phyloP scores from a whole-genome alignment of 2,888 invertebrate species.

The Rhogogaster chlorosoma region DNA sequence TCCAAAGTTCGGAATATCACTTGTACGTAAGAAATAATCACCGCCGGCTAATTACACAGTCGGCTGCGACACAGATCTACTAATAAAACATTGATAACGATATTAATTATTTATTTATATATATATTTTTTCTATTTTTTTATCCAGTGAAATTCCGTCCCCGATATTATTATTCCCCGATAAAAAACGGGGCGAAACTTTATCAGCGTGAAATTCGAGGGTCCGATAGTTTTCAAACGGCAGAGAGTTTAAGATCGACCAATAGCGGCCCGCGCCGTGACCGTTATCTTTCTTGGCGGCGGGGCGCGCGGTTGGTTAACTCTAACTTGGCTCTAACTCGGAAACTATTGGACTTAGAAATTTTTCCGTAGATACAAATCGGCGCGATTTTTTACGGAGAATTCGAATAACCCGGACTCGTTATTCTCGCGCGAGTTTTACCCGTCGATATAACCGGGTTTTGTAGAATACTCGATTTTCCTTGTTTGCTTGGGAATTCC shows the following conservation, averaged over 20 bases:
- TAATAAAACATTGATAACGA: background rate
- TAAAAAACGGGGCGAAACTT: background rate
- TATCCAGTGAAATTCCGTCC: background rate
- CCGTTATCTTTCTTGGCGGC: background rate
- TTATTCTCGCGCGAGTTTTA: background rate
- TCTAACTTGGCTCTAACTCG: background rate
- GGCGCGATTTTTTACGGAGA: background rate
- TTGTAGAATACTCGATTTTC: background rate
- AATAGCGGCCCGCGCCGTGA: background rate
- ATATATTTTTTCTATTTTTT: conserved; percentile 30
- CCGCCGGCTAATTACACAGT: background rate
- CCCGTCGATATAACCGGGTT: background rate
- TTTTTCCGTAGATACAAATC: background rate
- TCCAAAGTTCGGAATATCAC: background rate
- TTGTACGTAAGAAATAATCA: background rate
- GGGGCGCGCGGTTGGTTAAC: background rate
- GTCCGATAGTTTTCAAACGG: background rate
- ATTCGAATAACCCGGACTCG: background rate
- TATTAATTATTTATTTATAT: background rate
- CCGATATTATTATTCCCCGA: background rate
- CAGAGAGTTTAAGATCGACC: background rate
- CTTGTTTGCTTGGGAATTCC: background rate
- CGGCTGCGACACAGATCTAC: background rate
- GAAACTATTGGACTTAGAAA: background rate
- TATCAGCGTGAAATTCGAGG: background rate